Conservation (phyloP, 2,113 vertebrate species). For the Boulengeromyrus knoepffleri region DNA sequence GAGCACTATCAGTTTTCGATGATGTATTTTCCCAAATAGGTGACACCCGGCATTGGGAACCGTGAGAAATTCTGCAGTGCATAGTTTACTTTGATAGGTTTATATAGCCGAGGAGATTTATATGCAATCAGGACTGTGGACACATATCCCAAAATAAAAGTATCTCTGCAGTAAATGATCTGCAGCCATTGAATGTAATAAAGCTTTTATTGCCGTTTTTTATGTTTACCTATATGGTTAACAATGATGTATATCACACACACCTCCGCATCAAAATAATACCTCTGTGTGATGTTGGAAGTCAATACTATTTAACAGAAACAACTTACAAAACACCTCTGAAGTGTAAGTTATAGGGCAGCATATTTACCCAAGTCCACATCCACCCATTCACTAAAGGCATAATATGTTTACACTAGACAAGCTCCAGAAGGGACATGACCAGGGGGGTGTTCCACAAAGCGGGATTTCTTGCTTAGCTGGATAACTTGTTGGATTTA, state of each 20-base stretch:
- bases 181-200: not conserved
- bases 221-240: not conserved
- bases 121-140: not conserved
- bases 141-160: not conserved
- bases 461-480: no score
- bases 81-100: not conserved
- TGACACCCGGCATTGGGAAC: not conserved
- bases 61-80: not conserved
- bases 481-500: no score
- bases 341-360: not conserved
- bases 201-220: not conserved
- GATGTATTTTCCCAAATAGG: slow-evolving; percentile 40
- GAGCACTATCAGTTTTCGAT: slow-evolving; percentile 37
- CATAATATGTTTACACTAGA: not conserved
- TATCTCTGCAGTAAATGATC: not conserved
- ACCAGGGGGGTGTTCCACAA: no score
- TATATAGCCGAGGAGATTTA: not conserved
- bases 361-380: not conserved
- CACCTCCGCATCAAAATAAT: not conserved
- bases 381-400: not conserved
- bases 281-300: not conserved
- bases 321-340: not conserved
- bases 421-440: not conserved
- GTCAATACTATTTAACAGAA: not conserved
- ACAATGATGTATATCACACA: not conserved